phyloP scores from a whole-genome alignment of 2,797 vertebrate species.

The Ctenochaetus hawaiiensis region DNA sequence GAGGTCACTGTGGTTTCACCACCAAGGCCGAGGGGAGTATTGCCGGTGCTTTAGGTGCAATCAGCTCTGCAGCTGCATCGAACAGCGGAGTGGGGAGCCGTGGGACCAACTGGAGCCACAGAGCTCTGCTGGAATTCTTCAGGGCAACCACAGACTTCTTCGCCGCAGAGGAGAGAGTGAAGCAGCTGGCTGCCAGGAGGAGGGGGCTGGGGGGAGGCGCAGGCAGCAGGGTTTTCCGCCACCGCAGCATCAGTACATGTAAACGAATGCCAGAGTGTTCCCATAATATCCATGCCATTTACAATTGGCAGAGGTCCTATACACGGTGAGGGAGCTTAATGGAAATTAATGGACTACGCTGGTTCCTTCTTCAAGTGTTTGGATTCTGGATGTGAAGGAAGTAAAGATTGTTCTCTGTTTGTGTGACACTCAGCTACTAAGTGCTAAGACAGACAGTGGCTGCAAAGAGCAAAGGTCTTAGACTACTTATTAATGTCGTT shows the following conservation, averaged over 20 bases:
- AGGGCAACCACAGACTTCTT: constrained; percentile 88
- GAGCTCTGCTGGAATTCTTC: constrained; percentile 88
- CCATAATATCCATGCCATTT: constrained; percentile 89
- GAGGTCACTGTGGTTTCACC: constrained; percentile 89
- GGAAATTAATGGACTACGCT: constrained; percentile 32
- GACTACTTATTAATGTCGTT: constrained; percentile 9
- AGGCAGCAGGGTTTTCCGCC: constrained; percentile 76
- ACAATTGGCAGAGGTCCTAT: constrained; percentile 90
- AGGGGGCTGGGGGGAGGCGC: constrained; percentile 76
- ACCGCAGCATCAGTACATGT: constrained; percentile 86
- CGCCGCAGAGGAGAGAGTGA: constrained; percentile 84
- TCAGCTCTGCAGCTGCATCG: neutral
- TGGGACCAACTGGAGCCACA: constrained; percentile 85
- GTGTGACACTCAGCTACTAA: constrained; percentile 11
- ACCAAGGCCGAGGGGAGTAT: constrained; percentile 56
- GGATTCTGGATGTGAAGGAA: constrained; percentile 9
- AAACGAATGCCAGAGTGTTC: constrained; percentile 85
- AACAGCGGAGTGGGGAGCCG: constrained; percentile 31
- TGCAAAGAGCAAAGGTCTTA: constrained; percentile 12
- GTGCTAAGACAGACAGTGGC: constrained; percentile 4
- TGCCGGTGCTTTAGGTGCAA: constrained; percentile 7
- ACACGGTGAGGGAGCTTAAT: constrained; percentile 81
- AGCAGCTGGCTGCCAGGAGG: constrained; percentile 81
- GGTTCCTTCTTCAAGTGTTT: constrained; percentile 22
- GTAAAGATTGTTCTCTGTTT: constrained; percentile 4